Conservation (phyloP, 1,140 invertebrate genomes). For the Listronotus bonariensis region DNA sequence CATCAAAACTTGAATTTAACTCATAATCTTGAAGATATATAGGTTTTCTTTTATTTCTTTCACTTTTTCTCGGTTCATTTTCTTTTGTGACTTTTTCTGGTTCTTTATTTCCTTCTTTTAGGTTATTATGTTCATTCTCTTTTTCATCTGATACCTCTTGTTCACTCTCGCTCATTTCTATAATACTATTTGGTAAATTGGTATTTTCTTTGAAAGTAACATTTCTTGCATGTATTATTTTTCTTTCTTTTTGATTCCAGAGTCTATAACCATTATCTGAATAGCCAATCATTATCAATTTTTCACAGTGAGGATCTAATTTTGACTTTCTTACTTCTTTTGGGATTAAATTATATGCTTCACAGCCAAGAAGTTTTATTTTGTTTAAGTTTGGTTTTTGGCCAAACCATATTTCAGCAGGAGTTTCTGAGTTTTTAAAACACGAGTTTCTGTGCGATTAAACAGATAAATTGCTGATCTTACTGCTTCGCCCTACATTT, state of each 20-base stretch:
- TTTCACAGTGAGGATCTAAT: constrained; percentile 36
- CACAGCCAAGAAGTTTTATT: constrained; percentile 49
- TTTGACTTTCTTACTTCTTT: constrained; percentile 31
- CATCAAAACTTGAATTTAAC: too few relatives aligned
- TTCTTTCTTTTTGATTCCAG: constrained; percentile 41
- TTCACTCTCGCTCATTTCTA: too few relatives aligned
- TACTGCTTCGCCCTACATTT: too few relatives aligned
- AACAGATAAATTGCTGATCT: constrained; percentile 50
- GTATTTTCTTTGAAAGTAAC: constrained; percentile 47
- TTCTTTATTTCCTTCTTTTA: too few relatives aligned
- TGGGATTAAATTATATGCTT: constrained; percentile 42
- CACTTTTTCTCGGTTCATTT: too few relatives aligned
- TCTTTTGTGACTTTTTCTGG: too few relatives aligned
- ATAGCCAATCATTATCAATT: constrained; percentile 40
- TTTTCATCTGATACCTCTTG: too few relatives aligned
- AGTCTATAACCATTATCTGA: constrained; percentile 37
- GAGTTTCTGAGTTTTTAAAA: constrained; percentile 26
- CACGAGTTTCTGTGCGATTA: constrained; percentile 50
- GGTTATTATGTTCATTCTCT: too few relatives aligned
- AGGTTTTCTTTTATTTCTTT: too few relatives aligned
- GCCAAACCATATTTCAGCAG: constrained; percentile 35
- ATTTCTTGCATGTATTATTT: constrained; percentile 45
- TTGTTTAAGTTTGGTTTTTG: constrained; percentile 33
- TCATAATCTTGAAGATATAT: too few relatives aligned
- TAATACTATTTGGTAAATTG: too few relatives aligned